Percentiles rank a stretch among this genome's conserved stretches.
These are phyloP conservation scores for Micromussa lordhowensis DNA, from an alignment of 92 coral and sea anemone species.

Conservation along the genomic window DNA sequence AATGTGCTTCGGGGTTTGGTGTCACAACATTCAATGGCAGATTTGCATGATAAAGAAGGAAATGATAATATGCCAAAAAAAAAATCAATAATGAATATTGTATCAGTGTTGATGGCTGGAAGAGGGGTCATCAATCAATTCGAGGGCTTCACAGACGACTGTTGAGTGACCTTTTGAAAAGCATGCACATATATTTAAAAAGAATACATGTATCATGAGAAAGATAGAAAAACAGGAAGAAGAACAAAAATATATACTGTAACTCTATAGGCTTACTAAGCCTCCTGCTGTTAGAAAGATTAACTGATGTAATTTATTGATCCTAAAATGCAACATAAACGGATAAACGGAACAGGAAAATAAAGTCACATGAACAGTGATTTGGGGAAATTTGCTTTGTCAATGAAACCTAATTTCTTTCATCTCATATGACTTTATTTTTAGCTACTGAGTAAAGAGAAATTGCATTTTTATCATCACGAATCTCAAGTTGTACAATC, in stretches of 20 bases:
- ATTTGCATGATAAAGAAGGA: constrained; percentile 37
- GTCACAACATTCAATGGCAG: constrained; percentile 17
- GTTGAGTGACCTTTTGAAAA: background rate
- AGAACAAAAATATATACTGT: background rate
- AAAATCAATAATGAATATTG: background rate
- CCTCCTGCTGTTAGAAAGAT: background rate
- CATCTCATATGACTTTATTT: background rate
- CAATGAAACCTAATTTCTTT: background rate
- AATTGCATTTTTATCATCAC: background rate
- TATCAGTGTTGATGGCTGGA: background rate
- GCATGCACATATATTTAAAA: too few relatives aligned
- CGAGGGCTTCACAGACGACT: background rate
- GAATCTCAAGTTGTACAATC: background rate
- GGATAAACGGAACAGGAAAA: background rate
- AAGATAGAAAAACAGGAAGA: background rate
- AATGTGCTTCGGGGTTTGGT: background rate
- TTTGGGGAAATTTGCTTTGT: background rate
- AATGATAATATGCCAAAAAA: background rate
- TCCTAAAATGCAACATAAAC: background rate
- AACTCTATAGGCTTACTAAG: background rate
- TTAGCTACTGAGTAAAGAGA: background rate
- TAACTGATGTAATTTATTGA: background rate
- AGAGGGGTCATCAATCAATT: background rate
- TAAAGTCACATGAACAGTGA: background rate
- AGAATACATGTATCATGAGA: background rate